Conservation (phyloP, 2,888 invertebrate genomes). For the Asteroscopus sphinx region DNA sequence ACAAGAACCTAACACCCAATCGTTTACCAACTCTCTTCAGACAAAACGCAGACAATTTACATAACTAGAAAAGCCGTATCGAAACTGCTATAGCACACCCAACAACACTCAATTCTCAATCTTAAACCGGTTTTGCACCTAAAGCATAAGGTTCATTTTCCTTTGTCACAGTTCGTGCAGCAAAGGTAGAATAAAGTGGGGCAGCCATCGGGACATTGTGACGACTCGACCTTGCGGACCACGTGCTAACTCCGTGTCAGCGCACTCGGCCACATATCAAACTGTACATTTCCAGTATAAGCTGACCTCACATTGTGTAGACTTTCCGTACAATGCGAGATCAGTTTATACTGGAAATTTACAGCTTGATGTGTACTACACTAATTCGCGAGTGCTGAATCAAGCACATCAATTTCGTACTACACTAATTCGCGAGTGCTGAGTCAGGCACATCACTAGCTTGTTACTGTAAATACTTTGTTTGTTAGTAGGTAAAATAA, state of each 20-base stretch:
- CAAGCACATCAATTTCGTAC: too few relatives aligned
- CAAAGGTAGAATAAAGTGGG: slow-evolving; percentile 50
- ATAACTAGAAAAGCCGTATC: slow-evolving; percentile 59
- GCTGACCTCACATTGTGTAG: too few relatives aligned
- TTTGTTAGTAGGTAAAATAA: neutral
- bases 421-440: slow-evolving; percentile 17
- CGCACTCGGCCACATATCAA: slow-evolving; percentile 53
- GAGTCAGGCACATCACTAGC: slow-evolving; percentile 14
- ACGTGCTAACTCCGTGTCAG: slow-evolving; percentile 72
- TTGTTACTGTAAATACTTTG: neutral
- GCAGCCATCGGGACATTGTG: slow-evolving; percentile 60
- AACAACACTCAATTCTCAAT: slow-evolving; percentile 20
- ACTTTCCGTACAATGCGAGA: too few relatives aligned
- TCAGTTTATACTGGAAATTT: too few relatives aligned
- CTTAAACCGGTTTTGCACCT: slow-evolving; percentile 2
- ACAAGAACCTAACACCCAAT: neutral
- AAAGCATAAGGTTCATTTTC: slow-evolving; percentile 35
- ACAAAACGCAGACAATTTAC: slow-evolving; percentile 66
- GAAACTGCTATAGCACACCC: slow-evolving; percentile 12
- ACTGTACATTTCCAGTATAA: too few relatives aligned
- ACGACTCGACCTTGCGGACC: slow-evolving; percentile 74
- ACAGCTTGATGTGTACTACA: slow-evolving; percentile 6
- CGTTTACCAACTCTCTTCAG: slow-evolving; percentile 28
- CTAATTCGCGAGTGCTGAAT: slow-evolving; percentile 11
- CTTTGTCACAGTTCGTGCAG: slow-evolving; percentile 11